Conservation (phyloP, 1,140 invertebrate species). For the Drosophila chauvacae region DNA sequence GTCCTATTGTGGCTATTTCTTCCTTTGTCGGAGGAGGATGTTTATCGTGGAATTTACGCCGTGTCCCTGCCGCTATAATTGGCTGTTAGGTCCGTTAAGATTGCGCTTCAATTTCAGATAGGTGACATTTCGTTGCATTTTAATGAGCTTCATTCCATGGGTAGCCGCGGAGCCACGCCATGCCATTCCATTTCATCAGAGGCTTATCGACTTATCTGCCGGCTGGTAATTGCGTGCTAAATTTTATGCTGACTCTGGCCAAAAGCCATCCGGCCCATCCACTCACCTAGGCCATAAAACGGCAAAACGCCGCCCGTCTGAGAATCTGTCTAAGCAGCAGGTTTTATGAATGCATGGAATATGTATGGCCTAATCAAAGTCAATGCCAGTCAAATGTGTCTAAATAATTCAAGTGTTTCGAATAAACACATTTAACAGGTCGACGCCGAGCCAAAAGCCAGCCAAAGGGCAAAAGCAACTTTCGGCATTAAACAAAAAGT, state of each 20-base stretch:
- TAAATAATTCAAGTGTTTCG: slow-evolving; percentile 77
- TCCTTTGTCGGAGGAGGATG: slow-evolving; percentile 43
- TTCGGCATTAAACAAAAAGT: slow-evolving; percentile 64
- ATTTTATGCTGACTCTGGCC: slow-evolving; percentile 71
- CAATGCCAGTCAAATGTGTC: slow-evolving; percentile 50
- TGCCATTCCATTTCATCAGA: slow-evolving; percentile 47
- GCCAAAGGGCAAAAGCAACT: slow-evolving; percentile 55
- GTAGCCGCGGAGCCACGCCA: slow-evolving; percentile 14
- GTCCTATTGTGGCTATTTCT: slow-evolving; percentile 45
- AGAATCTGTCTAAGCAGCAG: slow-evolving; percentile 70
- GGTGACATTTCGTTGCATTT: slow-evolving; percentile 83
- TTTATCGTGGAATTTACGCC: slow-evolving; percentile 71
- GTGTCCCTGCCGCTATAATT: slow-evolving; percentile 65
- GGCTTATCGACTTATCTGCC: slow-evolving; percentile 62
- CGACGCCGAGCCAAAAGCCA: slow-evolving; percentile 41
- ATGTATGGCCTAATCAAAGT: slow-evolving; percentile 60
- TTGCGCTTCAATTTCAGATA: slow-evolving; percentile 81
- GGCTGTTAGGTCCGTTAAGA: slow-evolving; percentile 67
- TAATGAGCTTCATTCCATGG: slow-evolving; percentile 74
- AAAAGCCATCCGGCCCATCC: slow-evolving; percentile 14
- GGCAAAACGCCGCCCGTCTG: slow-evolving; percentile 13
- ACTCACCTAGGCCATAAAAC: slow-evolving; percentile 35
- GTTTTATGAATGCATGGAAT: slow-evolving; percentile 82
- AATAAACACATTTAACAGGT: slow-evolving; percentile 68
- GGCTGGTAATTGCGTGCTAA: slow-evolving; percentile 77